Conservation (phyloP, 2,113 vertebrate genomes). For the Antechinus stuartii region DNA sequence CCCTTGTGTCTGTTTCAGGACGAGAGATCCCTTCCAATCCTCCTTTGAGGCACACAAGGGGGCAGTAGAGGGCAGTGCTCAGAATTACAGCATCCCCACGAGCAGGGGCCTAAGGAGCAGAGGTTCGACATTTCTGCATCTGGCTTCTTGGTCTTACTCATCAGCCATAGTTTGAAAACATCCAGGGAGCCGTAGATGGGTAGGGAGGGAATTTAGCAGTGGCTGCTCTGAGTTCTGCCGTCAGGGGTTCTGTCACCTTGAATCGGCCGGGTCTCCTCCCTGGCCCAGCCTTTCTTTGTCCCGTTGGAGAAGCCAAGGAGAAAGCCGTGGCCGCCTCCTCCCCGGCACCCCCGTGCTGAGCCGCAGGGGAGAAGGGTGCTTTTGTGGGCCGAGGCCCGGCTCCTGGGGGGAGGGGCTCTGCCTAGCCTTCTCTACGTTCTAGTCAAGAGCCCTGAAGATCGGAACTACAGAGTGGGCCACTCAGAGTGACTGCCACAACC, state of each 20-base stretch:
- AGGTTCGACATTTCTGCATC: background rate
- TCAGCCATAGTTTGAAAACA: background rate
- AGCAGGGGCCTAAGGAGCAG: background rate
- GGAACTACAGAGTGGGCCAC: rapidly evolving
- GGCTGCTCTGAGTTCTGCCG: background rate
- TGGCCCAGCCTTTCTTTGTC: background rate
- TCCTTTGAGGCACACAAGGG: slow-evolving; percentile 19
- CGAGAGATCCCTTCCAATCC: background rate
- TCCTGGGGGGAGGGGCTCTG: background rate
- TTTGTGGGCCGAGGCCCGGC: background rate
- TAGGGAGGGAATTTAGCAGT: background rate
- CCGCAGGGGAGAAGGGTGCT: background rate
- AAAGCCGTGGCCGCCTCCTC: background rate
- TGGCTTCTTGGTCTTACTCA: background rate
- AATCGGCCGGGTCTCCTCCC: background rate
- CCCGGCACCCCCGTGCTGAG: background rate
- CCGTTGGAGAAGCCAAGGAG: background rate
- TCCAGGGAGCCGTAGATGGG: background rate
- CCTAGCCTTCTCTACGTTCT: background rate
- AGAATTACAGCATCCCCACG: no score
- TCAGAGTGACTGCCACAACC: background rate
- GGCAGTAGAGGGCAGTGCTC: slow-evolving; percentile 26
- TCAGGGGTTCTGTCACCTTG: background rate
- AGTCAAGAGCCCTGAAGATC: background rate
- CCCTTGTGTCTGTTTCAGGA: background rate